Percentiles rank a stretch among this genome's conserved stretches.
These are phyloP conservation scores for Hemithea aestivaria DNA, from an alignment of 2,888 invertebrate genomes.

Conservation along the genomic window DNA sequence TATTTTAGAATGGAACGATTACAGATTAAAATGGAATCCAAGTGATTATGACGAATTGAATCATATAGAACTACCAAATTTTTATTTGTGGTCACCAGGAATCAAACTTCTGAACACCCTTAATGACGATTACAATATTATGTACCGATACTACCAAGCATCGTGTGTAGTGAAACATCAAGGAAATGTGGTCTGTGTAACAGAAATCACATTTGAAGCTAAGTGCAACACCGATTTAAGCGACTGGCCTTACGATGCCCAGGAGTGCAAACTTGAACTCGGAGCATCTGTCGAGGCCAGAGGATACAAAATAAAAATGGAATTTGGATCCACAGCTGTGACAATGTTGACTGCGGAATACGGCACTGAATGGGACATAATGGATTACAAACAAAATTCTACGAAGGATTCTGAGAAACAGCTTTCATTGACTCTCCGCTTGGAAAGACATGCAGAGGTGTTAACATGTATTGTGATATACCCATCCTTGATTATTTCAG, in stretches of 20 bases:
- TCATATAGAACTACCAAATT: too few relatives aligned
- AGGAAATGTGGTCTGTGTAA: constrained; percentile 29
- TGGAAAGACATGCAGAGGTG: constrained; percentile 41
- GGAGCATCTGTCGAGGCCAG: constrained; percentile 5
- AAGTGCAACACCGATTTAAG: constrained; percentile 33
- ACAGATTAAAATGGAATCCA: too few relatives aligned
- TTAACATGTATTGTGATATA: constrained; percentile 37
- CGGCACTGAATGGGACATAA: constrained; percentile 44
- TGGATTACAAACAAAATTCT: constrained; percentile 31
- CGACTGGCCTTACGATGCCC: constrained; percentile 44
- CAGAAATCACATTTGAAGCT: constrained; percentile 3
- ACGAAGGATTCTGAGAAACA: constrained; percentile 23
- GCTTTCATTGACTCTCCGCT: constrained; percentile 36
- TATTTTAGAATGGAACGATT: too few relatives aligned
- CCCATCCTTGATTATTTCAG: constrained; percentile 36
- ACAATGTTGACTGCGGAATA: constrained; percentile 31
- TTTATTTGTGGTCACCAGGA: constrained; percentile 34
- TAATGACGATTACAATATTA: constrained; percentile 5
- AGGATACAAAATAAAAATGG: constrained; percentile 20
- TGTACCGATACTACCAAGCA: constrained; percentile 1
- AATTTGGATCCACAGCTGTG: constrained; percentile 22
- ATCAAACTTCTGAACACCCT: constrained; percentile 31
- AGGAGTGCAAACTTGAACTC: constrained; percentile 35
- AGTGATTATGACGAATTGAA: too few relatives aligned
- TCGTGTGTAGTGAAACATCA: constrained; percentile 25